phyloP scores from a whole-genome alignment of 2,888 invertebrate genomes.

The Synanthedon andrenaeformis region DNA sequence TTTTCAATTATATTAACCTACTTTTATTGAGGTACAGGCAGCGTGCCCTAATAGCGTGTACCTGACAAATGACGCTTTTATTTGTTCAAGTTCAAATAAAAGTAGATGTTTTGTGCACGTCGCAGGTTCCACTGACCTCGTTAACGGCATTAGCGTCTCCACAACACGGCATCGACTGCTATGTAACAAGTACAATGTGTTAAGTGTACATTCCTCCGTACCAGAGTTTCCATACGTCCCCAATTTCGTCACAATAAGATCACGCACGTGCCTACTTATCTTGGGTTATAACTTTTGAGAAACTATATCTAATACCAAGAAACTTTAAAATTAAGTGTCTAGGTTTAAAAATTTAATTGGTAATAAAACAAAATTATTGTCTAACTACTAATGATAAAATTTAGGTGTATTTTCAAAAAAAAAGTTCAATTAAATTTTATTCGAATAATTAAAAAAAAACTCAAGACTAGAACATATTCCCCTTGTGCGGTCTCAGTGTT shows the following conservation, averaged over 20 bases:
- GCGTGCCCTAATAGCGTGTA: conserved; percentile 21
- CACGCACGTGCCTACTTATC: no score
- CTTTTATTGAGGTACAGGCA: conserved; percentile 9
- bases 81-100: conserved; percentile 33
- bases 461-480: no score
- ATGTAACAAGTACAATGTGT: conserved; percentile 23
- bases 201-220: conserved; percentile 3
- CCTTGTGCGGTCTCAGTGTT: no score
- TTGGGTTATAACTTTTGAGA: no score
- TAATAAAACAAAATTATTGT: no score
- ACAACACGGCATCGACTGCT: conserved; percentile 15
- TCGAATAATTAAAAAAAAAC: no score
- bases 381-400: no score
- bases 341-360: no score
- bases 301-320: no score
- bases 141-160: conserved; percentile 41
- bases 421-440: no score
- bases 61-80: conserved; percentile 18
- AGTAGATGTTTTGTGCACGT: conserved; percentile 23
- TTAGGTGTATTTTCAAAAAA: no score
- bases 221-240: not conserved
- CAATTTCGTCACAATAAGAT: not conserved
- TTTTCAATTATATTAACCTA: conserved; percentile 20
- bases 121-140: conserved; percentile 44
- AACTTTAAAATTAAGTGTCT: no score